phyloP scores from a whole-genome alignment of 2,888 invertebrate species.

The Stenurella melanura region DNA sequence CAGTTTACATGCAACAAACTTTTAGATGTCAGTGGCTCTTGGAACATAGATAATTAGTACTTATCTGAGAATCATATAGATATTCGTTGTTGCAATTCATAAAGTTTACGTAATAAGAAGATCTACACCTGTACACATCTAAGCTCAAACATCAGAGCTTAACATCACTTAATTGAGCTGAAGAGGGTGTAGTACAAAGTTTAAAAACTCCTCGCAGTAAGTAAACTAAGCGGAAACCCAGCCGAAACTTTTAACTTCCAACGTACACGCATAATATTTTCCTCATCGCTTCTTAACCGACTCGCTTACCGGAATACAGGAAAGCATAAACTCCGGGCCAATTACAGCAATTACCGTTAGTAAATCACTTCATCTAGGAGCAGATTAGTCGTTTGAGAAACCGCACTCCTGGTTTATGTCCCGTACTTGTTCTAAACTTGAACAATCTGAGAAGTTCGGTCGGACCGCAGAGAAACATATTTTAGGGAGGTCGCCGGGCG shows the following conservation, averaged over 20 bases:
- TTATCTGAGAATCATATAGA: too few relatives aligned
- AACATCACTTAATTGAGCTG: too few relatives aligned
- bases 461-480: constrained; percentile 70
- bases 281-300: neutral
- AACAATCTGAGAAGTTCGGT: constrained; percentile 67
- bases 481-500: constrained; percentile 59
- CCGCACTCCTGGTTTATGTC: constrained; percentile 67
- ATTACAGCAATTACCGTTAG: constrained; percentile 70
- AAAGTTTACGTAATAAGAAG: too few relatives aligned
- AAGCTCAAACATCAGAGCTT: too few relatives aligned
- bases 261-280: constrained; percentile 24
- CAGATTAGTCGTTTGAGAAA: constrained; percentile 70
- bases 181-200: neutral
- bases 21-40: too few relatives aligned
- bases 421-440: constrained; percentile 62
- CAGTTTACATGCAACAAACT: too few relatives aligned
- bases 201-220: neutral
- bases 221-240: neutral
- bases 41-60: too few relatives aligned
- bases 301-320: constrained; percentile 29
- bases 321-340: constrained; percentile 59
- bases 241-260: constrained; percentile 6
- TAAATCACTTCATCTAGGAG: constrained; percentile 72
- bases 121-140: too few relatives aligned
- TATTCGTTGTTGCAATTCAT: too few relatives aligned